Evolutionary conservation across 1,140 invertebrate species (phyloP).

Genomic region (Drosophila neocordata): DNA sequence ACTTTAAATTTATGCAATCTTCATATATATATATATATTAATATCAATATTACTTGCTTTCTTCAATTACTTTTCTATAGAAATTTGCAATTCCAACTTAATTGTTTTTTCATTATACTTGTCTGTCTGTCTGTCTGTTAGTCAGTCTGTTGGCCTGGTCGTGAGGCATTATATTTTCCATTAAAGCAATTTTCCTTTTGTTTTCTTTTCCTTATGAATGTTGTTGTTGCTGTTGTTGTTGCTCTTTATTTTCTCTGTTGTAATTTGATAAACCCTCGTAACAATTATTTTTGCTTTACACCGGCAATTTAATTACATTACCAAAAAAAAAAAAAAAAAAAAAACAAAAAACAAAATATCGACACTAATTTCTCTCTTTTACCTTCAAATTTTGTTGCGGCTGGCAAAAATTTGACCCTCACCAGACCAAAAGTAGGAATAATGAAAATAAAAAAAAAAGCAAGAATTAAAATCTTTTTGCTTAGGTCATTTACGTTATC

Average conservation of each 20-base stretch:
- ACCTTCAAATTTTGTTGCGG: neutral
- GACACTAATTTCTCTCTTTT: neutral
- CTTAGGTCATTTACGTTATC: conserved; percentile 22
- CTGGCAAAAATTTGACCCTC: conserved; percentile 5
- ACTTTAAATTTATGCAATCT: no score
- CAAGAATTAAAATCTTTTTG: neutral
- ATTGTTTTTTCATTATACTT: conserved; percentile 1
- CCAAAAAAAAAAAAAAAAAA: neutral
- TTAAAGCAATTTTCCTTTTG: neutral
- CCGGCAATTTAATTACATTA: conserved; percentile 34
- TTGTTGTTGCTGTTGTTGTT: conserved; percentile 14
- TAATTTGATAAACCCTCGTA: conserved; percentile 32
- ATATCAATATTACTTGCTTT: neutral
- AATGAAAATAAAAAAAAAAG: neutral
- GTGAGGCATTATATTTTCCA: neutral
- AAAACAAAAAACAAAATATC: neutral
- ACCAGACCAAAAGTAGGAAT: no score
- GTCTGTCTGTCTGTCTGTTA: no score
- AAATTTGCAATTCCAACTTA: neutral
- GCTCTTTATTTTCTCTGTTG: conserved; percentile 21
- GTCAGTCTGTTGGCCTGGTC: no score
- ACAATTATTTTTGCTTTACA: neutral
- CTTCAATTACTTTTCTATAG: neutral
- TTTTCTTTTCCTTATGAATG: neutral
- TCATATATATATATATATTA: neutral